Conservation (phyloP, 2,113 vertebrate species). For the Cardinalis cardinalis region DNA sequence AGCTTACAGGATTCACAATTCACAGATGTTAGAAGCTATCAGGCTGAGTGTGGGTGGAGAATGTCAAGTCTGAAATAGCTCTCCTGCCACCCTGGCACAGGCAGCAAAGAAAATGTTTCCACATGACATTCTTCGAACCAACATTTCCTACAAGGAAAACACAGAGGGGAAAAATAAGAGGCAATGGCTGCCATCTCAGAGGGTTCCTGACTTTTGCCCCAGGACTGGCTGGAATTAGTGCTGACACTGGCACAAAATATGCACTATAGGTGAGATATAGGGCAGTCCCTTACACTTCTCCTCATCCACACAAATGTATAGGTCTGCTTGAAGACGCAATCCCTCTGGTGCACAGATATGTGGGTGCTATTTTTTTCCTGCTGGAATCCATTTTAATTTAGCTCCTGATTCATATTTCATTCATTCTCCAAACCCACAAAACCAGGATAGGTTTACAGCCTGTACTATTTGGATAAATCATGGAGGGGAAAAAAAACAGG, state of each 20-base stretch:
- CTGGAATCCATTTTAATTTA: slow-evolving; percentile 90
- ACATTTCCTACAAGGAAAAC: slow-evolving; percentile 66
- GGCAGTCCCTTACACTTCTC: background rate
- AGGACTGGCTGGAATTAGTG: slow-evolving; percentile 23
- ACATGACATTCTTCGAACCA: slow-evolving; percentile 65
- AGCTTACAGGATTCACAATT: slow-evolving; percentile 79
- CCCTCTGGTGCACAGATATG: slow-evolving; percentile 78
- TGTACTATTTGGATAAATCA: slow-evolving; percentile 57
- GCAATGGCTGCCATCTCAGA: background rate
- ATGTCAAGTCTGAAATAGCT: slow-evolving; percentile 85
- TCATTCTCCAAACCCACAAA: slow-evolving; percentile 85
- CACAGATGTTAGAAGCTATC: slow-evolving; percentile 84
- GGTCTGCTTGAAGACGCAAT: slow-evolving; percentile 67
- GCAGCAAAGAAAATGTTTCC: slow-evolving; percentile 74
- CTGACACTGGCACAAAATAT: slow-evolving; percentile 57
- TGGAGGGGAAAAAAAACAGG: background rate
- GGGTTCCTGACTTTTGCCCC: slow-evolving; percentile 8
- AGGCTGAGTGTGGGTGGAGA: slow-evolving; percentile 76
- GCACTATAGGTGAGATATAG: slow-evolving; percentile 7
- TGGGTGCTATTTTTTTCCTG: slow-evolving; percentile 84
- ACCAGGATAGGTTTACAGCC: slow-evolving; percentile 80
- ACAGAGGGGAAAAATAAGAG: background rate
- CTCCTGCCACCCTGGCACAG: slow-evolving; percentile 74
- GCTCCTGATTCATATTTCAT: slow-evolving; percentile 88
- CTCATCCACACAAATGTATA: fast-evolving